phyloP scores from a whole-genome alignment of 2,113 vertebrate species.

The Tachysurus vachellii region DNA sequence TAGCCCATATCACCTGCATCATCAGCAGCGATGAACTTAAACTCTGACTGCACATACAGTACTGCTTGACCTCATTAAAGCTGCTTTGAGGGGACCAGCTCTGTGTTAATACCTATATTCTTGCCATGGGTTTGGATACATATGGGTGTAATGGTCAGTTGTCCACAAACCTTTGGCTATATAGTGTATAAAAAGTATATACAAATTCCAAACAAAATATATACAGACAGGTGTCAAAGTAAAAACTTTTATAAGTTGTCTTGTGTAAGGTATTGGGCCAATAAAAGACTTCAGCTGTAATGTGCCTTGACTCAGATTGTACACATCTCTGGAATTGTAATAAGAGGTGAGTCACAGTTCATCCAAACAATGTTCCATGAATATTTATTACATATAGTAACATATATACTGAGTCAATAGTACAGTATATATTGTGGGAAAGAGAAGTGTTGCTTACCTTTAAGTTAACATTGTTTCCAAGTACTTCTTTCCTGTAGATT shows the following conservation, averaged over 20 bases:
- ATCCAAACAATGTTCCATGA: background rate
- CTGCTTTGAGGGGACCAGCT: background rate
- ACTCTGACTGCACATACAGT: no score
- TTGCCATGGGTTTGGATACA: background rate
- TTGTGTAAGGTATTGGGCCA: background rate
- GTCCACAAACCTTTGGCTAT: background rate
- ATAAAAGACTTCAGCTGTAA: background rate
- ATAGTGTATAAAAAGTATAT: background rate
- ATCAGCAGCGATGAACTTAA: no score
- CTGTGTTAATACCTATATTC: background rate
- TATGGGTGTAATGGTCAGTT: background rate
- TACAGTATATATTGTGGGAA: background rate
- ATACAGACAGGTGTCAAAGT: background rate
- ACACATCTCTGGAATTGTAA: background rate
- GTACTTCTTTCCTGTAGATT: conserved; percentile 36
- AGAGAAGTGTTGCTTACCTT: conserved; percentile 33
- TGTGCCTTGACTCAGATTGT: background rate
- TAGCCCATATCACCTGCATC: background rate
- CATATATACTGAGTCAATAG: background rate
- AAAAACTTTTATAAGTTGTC: background rate
- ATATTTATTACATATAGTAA: background rate
- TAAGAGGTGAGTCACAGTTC: background rate
- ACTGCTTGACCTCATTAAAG: background rate
- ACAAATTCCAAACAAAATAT: background rate
- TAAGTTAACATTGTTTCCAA: conserved; percentile 29